Evolutionary conservation across 2,888 invertebrate species (phyloP), one percentile per base, ranked within the genome.

Genomic region (Melinopterus prodromus): DNA sequence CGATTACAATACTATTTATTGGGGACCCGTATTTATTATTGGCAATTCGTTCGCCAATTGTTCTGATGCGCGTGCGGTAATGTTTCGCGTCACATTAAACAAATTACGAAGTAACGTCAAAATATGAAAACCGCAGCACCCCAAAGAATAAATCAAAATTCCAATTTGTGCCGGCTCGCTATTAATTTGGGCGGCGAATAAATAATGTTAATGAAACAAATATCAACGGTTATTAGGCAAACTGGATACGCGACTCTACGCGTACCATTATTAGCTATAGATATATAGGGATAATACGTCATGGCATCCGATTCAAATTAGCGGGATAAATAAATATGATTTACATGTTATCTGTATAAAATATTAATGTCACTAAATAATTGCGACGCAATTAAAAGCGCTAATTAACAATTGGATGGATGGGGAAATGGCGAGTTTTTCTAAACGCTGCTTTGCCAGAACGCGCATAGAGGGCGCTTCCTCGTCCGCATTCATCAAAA

Each of bases 161-260:
- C 74, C 74, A 74, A 74, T 74, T 74, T 74, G 12, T 53, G 53
- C 12, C 74, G 74, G 37, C 36, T 74, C 6, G 53, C 12, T 53
- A 53, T 53, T 53, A 53, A 53, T 53, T 53, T 53, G 53, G 7
- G 53, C 9, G 26, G n/a, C 35, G 74, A 74, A 74, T 74, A 74
- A 74, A 74, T 74, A 74, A 74, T 74, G 74, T 74, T 74, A 74
- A 74, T 74, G 74, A 74, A 53, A 74, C 74, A 35, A 74, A 74
- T 37, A 74, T 74, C 74, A 37, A 35, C 37, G 53, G 9, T 53
- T 53, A 53, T 53, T 53, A 53, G 53, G 53, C 9, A 53, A 53
- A 53, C 53, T 53, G 53, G 53, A 53, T 53, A 53, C 53, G 53
- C 53, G 9, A 53, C 53, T 53, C 7, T 53, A 12, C 12, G 12